Evolutionary conservation across 2,888 invertebrate genomes (phyloP).

Genomic region (Anticlea derivata): DNA sequence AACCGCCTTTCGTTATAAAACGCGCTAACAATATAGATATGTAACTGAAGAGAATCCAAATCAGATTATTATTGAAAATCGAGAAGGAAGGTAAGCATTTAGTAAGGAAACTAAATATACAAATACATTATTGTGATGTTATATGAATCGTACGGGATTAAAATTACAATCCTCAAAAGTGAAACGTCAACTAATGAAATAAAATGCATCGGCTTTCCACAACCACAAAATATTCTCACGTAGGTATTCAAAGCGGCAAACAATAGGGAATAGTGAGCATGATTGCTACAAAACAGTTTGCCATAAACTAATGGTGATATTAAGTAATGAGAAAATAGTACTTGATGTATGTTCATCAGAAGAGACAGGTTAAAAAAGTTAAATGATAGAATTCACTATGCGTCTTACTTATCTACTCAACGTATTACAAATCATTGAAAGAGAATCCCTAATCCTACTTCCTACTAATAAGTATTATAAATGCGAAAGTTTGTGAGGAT

Average conservation of each 20-base stretch:
- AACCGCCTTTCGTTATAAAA: too few species aligned
- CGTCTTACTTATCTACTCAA: too few species aligned
- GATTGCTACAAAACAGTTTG: conserved; percentile 43
- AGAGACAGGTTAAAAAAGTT: neutral
- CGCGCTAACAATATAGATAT: too few species aligned
- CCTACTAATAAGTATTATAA: too few species aligned
- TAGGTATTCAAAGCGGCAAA: conserved; percentile 40
- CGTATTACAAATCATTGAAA: too few species aligned
- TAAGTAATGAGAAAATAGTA: conserved; percentile 10
- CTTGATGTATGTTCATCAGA: neutral
- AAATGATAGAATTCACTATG: too few species aligned
- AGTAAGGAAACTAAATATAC: too few species aligned
- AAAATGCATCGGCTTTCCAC: conserved; percentile 52
- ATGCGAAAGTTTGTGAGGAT: too few species aligned
- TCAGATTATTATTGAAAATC: neutral
- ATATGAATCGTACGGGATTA: too few species aligned
- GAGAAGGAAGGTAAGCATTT: neutral
- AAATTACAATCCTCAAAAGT: too few species aligned
- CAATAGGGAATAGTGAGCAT: conserved; percentile 53
- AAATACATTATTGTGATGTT: too few species aligned
- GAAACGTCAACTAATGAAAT: conserved; percentile 51
- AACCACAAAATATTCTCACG: conserved; percentile 55
- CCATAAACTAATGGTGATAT: conserved; percentile 13
- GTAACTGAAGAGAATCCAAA: neutral
- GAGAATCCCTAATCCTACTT: too few species aligned